phyloP scores from a whole-genome alignment of 2,888 invertebrate species.

The Nezara viridula region DNA sequence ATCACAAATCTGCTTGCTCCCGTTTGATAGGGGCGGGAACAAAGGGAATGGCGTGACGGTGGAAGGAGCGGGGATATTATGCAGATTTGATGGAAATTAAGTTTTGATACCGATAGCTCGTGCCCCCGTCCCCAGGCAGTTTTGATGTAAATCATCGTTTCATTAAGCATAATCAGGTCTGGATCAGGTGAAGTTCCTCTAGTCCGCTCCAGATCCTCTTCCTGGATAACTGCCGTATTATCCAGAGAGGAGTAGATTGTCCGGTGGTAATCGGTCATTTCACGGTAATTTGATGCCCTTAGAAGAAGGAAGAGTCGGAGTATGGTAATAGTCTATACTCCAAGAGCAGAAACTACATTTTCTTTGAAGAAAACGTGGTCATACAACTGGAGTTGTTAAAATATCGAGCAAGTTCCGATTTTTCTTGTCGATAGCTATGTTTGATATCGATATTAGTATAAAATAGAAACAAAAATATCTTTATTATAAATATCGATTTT shows the following conservation, averaged over 20 bases:
- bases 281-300: neutral
- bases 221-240: neutral
- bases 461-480: too few species aligned
- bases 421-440: too few species aligned
- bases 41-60: neutral
- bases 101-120: constrained; percentile 33
- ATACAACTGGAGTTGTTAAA: too few species aligned
- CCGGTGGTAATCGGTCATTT: neutral
- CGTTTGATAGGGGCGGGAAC: too few species aligned
- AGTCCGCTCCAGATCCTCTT: neutral
- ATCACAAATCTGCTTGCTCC: too few species aligned
- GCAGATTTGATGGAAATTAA: constrained; percentile 33
- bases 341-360: too few species aligned
- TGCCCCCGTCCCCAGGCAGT: neutral
- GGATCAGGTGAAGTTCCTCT: neutral
- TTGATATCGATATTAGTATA: too few species aligned
- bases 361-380: too few species aligned
- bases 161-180: constrained; percentile 6
- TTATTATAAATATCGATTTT: too few species aligned
- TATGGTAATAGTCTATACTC: too few species aligned
- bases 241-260: neutral
- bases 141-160: constrained; percentile 25
- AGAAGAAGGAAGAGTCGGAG: too few species aligned
- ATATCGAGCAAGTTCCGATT: too few species aligned
- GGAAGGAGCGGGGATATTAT: neutral